Evolutionary conservation across 1,140 invertebrate species (phyloP).

Genomic region (Heliconius congener): DNA sequence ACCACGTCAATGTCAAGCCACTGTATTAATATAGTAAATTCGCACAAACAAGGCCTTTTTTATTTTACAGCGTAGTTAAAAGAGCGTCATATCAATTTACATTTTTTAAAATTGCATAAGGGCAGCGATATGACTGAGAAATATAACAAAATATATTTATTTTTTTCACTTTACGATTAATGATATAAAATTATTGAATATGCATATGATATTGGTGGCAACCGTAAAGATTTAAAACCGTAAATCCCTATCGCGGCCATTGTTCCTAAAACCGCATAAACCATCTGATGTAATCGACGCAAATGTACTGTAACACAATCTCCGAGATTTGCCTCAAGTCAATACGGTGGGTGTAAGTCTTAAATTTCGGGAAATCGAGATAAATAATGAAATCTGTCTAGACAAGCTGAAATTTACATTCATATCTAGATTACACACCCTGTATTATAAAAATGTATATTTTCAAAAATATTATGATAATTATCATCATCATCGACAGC

Average conservation of each 20-base stretch:
- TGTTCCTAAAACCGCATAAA: constrained; percentile 24
- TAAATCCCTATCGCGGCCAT: constrained; percentile 3
- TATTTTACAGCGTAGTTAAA: constrained; percentile 11
- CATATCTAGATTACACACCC: not conserved
- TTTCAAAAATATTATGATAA: too few relatives aligned
- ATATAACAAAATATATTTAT: not conserved
- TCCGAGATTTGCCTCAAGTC: constrained; percentile 7
- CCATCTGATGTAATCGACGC: constrained; percentile 21
- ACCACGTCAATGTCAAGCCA: constrained; percentile 34
- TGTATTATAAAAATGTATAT: too few relatives aligned
- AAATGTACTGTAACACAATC: constrained; percentile 20
- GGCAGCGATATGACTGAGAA: not conserved
- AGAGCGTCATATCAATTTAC: constrained; percentile 1
- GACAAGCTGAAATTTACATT: not conserved
- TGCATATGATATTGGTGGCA: not conserved
- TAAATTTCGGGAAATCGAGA: constrained; percentile 20
- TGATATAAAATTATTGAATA: not conserved
- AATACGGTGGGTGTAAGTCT: constrained; percentile 17
- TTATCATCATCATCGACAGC: too few relatives aligned
- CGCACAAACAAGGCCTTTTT: constrained; percentile 9
- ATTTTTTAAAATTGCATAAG: not conserved
- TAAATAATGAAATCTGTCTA: constrained; percentile 2
- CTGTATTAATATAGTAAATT: constrained; percentile 22
- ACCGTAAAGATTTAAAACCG: not conserved
- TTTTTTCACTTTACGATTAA: not conserved